These are phyloP conservation scores for Zaprionus nigranus DNA, from an alignment of 1,140 invertebrate genomes.

Conservation along the genomic window DNA sequence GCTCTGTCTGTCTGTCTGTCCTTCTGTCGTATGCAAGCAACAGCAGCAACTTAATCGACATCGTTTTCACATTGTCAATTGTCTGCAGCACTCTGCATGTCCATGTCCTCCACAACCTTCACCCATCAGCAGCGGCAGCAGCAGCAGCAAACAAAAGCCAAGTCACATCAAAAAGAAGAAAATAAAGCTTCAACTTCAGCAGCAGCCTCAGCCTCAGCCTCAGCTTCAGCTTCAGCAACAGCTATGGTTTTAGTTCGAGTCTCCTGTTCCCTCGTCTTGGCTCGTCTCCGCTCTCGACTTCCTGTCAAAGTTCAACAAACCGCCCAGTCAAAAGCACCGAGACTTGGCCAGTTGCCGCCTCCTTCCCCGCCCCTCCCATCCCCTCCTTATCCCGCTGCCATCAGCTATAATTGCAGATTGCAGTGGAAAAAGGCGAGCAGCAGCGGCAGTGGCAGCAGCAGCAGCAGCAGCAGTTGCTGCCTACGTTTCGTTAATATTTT, in stretches of 20 bases:
- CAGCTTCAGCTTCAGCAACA: slow-evolving; percentile 14
- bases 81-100: slow-evolving; percentile 78
- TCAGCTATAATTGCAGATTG: slow-evolving; percentile 76
- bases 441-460: slow-evolving; percentile 44
- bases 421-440: slow-evolving; percentile 79
- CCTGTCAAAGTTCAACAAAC: slow-evolving; percentile 81
- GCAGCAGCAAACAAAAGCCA: slow-evolving; percentile 56
- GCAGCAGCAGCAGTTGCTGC: slow-evolving; percentile 57
- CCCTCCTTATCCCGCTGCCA: slow-evolving; percentile 25
- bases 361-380: neutral
- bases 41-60: slow-evolving; percentile 80
- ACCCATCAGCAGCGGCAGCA: slow-evolving; percentile 49
- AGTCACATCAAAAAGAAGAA: slow-evolving; percentile 44
- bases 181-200: slow-evolving; percentile 20
- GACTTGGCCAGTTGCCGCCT: slow-evolving; percentile 26
- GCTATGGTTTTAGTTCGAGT: slow-evolving; percentile 55
- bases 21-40: slow-evolving; percentile 49
- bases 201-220: neutral
- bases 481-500: slow-evolving; percentile 82
- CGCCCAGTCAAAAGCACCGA: slow-evolving; percentile 65
- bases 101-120: slow-evolving; percentile 66
- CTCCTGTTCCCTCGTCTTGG: slow-evolving; percentile 45
- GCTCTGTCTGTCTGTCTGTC: neutral
- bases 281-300: slow-evolving; percentile 62
- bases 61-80: slow-evolving; percentile 82